Evolutionary conservation across 2,113 vertebrate species (phyloP).

Genomic region (Lampris incognitus): DNA sequence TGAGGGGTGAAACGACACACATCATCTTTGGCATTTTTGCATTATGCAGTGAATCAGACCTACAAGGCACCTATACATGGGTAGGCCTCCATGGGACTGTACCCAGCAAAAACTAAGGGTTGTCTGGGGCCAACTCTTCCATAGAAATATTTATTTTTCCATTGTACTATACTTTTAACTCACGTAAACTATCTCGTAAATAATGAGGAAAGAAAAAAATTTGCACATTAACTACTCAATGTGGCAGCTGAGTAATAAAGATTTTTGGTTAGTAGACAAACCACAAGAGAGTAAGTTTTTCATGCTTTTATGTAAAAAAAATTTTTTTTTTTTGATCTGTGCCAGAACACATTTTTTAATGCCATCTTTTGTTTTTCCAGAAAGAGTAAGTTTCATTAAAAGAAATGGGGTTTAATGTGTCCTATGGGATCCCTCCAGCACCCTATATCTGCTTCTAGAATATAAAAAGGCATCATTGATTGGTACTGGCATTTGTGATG

Average conservation of each 20-base stretch:
- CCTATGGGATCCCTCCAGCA: constrained; percentile 16
- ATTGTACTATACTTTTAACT: constrained; percentile 63
- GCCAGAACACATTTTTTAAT: constrained; percentile 35
- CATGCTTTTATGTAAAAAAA: constrained; percentile 39
- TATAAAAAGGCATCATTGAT: constrained; percentile 23
- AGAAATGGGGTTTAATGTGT: constrained; percentile 11
- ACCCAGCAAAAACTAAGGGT: constrained; percentile 23
- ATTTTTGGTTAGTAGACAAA: constrained; percentile 34
- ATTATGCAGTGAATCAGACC: constrained; percentile 16
- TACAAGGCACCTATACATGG: background rate
- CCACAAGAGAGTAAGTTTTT: constrained; percentile 6
- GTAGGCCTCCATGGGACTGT: constrained; percentile 20
- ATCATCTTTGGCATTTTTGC: constrained; percentile 36
- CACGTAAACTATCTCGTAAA: constrained; percentile 64
- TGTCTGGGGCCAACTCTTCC: constrained; percentile 42
- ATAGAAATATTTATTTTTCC: constrained; percentile 80
- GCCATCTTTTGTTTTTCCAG: background rate
- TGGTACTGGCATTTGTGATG: constrained; percentile 5
- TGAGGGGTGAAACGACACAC: constrained; percentile 33
- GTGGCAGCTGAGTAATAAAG: constrained; percentile 90
- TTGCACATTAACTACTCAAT: constrained; percentile 94
- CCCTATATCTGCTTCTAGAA: constrained; percentile 8
- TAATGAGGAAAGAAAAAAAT: constrained; percentile 82
- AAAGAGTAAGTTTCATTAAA: background rate
- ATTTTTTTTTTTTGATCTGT: constrained; percentile 48